Percentiles rank a stretch among this genome's conserved stretches.
phyloP scores from a whole-genome alignment of 1,140 invertebrate genomes.

The Globodera rostochiensis region DNA sequence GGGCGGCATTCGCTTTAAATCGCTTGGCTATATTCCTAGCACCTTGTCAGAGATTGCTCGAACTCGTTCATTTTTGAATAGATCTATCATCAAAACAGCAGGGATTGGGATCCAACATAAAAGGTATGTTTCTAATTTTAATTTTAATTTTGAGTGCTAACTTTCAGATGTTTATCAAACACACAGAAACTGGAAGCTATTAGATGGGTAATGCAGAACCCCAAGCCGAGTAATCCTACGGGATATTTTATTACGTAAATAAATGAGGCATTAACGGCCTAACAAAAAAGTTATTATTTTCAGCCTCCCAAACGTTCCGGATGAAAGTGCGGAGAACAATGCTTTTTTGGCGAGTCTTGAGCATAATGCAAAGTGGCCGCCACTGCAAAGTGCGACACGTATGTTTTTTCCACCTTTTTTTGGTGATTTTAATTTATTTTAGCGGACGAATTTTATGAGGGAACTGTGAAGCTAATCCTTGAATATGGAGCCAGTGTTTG shows the following conservation, averaged over 20 bases:
- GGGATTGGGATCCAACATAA: not conserved
- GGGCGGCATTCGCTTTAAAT: not conserved
- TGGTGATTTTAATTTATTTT: slow-evolving; percentile 31
- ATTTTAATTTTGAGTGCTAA: not conserved
- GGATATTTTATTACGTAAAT: not conserved
- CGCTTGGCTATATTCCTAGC: not conserved
- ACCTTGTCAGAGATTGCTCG: not conserved
- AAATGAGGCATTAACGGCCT: not conserved
- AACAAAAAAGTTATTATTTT: not conserved
- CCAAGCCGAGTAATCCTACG: not conserved
- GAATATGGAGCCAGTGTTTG: slow-evolving; percentile 60
- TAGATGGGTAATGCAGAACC: not conserved
- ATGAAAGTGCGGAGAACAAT: slow-evolving; percentile 63
- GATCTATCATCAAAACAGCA: not conserved
- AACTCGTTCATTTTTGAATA: not conserved
- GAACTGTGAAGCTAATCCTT: slow-evolving; percentile 59
- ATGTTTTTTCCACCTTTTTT: slow-evolving; percentile 32
- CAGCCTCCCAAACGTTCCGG: slow-evolving; percentile 63
- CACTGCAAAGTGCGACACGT: slow-evolving; percentile 52
- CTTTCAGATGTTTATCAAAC: not conserved
- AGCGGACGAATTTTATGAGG: slow-evolving; percentile 64
- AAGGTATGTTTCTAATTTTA: not conserved
- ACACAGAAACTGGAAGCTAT: not conserved
- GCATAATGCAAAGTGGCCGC: slow-evolving; percentile 59
- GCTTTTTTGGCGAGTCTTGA: slow-evolving; percentile 57